Evolutionary conservation across 2,113 vertebrate species (phyloP), one percentile per base, ranked within the genome.

Genomic region (Physeter macrocephalus): DNA sequence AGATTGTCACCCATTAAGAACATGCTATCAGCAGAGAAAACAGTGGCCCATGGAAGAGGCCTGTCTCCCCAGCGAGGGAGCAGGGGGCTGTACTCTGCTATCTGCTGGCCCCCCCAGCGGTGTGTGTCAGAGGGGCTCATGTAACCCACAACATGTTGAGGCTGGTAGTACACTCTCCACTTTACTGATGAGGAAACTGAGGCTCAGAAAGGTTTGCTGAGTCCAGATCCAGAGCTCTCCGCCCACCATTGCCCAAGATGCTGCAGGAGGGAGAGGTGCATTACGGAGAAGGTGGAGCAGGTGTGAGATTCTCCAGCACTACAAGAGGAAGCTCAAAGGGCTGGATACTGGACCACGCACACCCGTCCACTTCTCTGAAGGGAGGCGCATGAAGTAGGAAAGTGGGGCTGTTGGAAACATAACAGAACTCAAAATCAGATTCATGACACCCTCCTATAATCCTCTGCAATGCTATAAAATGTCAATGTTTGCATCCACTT

Each of bases 231-330:
- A 72, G 66, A 72, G 46, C 31, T 41, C 17, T 49, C 49, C 8
- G 14, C 31, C 39, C 57, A 8, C 34, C 39, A 27, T 20, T 21
- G 14, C 27, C 66, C 15, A 4, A 23, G 57, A 49, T 2, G 10
- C 59, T 27, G 0, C 66, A 54, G 1, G 20, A 75, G 9, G 23
- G 2, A 23, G 0, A 27, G 20, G 0, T 29, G 27, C 5, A 2
- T 6, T 31, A 2, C 6, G 41, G 39, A 21, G 8, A 43, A 88
- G n/a, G 15, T 15, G 8, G 5, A 59, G 8, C 54, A n/a, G 43
- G 6, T 13, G 54, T 27, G 20, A 66, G 54, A n/a, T 0, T 52
- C 25, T 7, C 64, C 69, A 52, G 29, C 0, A 0, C 13, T 9
- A 13, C 5, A 10, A 13, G 84, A 43, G 18, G n/a, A 31, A 1